Conservation (phyloP, 2,797 vertebrate species). For the Smutsia temminckii region DNA sequence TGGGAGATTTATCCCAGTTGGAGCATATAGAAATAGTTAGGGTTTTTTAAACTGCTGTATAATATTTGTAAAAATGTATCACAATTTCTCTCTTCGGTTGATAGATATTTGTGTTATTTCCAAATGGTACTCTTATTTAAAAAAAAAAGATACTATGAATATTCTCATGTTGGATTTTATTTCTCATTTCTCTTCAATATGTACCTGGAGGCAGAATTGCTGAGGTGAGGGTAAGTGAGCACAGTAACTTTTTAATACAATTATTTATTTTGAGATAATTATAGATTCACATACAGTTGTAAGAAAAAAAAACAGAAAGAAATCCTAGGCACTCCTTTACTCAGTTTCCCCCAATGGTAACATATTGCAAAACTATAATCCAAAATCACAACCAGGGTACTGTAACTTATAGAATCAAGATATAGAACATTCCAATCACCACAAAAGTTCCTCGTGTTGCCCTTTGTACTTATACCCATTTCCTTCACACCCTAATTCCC, state of each 20-base stretch:
- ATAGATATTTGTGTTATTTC: not conserved
- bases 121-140: not conserved
- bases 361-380: not conserved
- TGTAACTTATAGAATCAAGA: not conserved
- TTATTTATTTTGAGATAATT: not conserved
- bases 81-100: not conserved
- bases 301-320: not conserved
- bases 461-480: not conserved
- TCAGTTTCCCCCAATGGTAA: not conserved
- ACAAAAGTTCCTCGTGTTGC: accelerated
- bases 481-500: not conserved
- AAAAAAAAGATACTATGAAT: not conserved
- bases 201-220: not conserved
- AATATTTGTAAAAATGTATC: not conserved
- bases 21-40: not conserved
- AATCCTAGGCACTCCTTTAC: not conserved
- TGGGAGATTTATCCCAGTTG: not conserved
- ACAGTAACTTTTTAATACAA: not conserved
- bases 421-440: not conserved
- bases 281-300: not conserved
- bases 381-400: not conserved
- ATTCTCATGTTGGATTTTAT: not conserved
- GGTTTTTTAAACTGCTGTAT: not conserved
- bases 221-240: not conserved
- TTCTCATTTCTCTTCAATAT: not conserved